Conservation (phyloP, 2,797 vertebrate species). For the Varecia variegata region DNA sequence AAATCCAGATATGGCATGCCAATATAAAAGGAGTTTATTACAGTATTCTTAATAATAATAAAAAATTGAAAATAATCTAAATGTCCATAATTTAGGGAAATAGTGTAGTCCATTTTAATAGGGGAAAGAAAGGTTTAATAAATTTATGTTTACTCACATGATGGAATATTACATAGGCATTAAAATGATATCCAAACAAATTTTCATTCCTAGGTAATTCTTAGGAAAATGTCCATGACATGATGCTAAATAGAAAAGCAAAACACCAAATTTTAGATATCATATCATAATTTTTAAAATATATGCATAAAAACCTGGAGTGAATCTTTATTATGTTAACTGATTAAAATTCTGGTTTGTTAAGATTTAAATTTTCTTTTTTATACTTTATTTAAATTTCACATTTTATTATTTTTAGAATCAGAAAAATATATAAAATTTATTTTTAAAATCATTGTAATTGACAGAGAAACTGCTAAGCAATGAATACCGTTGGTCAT, state of each 20-base stretch:
- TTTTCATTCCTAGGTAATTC: neutral
- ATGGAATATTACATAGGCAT: neutral
- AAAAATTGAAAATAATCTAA: neutral
- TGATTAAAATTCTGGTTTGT: neutral
- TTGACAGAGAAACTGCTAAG: neutral
- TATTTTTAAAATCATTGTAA: neutral
- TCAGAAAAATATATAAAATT: neutral
- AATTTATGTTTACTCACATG: neutral
- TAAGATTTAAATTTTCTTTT: neutral
- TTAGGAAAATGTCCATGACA: neutral
- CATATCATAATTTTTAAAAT: neutral
- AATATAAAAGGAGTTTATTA: neutral
- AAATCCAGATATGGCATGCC: neutral
- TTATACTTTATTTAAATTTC: neutral
- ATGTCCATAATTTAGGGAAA: neutral
- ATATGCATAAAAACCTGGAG: neutral
- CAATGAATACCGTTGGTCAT: neutral
- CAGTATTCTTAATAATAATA: neutral
- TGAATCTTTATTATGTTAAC: neutral
- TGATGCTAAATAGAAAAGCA: neutral
- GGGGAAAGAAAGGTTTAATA: neutral
- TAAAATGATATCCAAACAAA: neutral
- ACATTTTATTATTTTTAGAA: neutral
- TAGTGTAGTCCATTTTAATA: neutral
- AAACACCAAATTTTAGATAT: conserved; percentile 10